Evolutionary conservation across 2,113 vertebrate species (phyloP).

Genomic region (Siniperca knerii): DNA sequence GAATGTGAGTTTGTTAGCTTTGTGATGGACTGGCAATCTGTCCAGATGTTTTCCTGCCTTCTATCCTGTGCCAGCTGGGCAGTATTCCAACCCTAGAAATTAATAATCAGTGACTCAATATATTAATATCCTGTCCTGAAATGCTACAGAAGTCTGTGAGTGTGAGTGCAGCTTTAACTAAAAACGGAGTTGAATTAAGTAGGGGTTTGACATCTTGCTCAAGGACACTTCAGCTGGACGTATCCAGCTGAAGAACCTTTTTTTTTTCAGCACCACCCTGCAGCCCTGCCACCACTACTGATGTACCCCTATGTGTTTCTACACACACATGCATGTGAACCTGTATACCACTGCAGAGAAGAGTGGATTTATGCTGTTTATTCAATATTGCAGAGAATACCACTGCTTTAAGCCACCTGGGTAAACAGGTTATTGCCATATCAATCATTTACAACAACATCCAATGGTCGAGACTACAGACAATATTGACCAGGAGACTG

Average conservation of each 20-base stretch:
- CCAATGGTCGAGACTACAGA: slow-evolving; percentile 69
- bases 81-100: not conserved
- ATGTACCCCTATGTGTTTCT: slow-evolving; percentile 1
- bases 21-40: not conserved
- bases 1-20: not conserved
- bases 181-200: not conserved
- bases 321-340: slow-evolving; percentile 22
- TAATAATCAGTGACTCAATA: not conserved
- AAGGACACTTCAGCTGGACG: slow-evolving; percentile 2
- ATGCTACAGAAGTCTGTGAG: not conserved
- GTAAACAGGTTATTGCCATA: slow-evolving; percentile 82
- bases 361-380: slow-evolving; percentile 65
- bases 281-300: slow-evolving; percentile 1
- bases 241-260: not conserved
- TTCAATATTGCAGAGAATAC: slow-evolving; percentile 68
- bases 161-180: not conserved
- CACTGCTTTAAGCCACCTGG: slow-evolving; percentile 74
- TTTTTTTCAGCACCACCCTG: not conserved
- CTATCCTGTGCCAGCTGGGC: not conserved
- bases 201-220: not conserved
- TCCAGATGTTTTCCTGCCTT: slow-evolving; percentile 17
- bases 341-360: slow-evolving; percentile 51
- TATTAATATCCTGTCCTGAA: not conserved
- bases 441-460: slow-evolving; percentile 78
- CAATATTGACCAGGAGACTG: slow-evolving; percentile 79